phyloP scores from a whole-genome alignment of 2,888 invertebrate species.

The Cylloceria caligata region DNA sequence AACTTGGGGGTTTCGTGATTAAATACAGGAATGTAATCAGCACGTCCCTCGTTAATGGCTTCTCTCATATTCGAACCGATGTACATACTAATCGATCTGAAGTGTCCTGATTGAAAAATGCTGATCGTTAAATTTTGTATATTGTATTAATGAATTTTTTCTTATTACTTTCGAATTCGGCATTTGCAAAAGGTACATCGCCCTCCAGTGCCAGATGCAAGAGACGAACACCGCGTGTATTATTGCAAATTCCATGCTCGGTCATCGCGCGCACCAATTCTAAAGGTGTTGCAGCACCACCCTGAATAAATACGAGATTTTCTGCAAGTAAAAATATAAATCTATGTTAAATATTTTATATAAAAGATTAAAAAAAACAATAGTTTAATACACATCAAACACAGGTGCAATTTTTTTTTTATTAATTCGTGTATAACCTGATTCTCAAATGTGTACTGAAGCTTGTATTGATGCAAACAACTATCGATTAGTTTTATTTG shows the following conservation, averaged over 20 bases:
- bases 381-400: no score
- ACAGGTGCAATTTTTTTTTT: no score
- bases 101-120: constrained; percentile 85
- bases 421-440: no score
- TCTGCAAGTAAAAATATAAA: constrained; percentile 86
- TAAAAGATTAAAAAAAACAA: background rate
- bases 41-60: constrained; percentile 95
- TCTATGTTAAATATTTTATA: no score
- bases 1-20: constrained; percentile 96
- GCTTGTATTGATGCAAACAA: no score
- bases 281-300: constrained; percentile 96
- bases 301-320: constrained; percentile 93
- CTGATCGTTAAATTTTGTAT: background rate
- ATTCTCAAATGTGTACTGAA: no score
- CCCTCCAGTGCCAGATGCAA: constrained; percentile 98
- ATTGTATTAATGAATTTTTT: background rate
- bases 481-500: no score
- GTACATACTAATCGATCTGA: constrained; percentile 94
- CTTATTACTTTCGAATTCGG: constrained; percentile 86
- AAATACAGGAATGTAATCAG: constrained; percentile 96
- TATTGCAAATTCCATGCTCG: constrained; percentile 90
- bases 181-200: constrained; percentile 90
- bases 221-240: constrained; percentile 91
- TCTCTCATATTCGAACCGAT: constrained; percentile 96
- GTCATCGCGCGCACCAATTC: constrained; percentile 93